phyloP scores from a whole-genome alignment of 1,140 invertebrate genomes.

The Bombus sylvicola region DNA sequence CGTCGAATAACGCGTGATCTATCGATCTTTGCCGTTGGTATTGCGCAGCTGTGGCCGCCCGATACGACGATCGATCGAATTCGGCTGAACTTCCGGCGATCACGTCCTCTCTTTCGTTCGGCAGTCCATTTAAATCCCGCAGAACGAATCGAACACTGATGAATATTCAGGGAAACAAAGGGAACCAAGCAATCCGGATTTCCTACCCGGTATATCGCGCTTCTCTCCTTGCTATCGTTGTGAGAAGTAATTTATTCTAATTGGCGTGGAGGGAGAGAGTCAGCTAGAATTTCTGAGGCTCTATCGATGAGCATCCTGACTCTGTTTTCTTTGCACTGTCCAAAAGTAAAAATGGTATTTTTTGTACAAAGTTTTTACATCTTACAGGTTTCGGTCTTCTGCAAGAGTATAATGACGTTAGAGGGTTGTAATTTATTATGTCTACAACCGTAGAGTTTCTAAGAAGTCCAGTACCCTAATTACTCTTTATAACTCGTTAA shows the following conservation, averaged over 20 bases:
- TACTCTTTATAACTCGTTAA: slow-evolving; percentile 33
- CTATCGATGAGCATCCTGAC: not conserved
- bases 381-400: not conserved
- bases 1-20: not conserved
- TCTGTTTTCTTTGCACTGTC: not conserved
- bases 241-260: slow-evolving; percentile 44
- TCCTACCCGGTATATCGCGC: slow-evolving; percentile 19
- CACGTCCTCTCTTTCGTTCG: not conserved
- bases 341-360: not conserved
- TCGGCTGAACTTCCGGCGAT: slow-evolving; percentile 7
- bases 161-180: slow-evolving; percentile 50
- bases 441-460: not conserved
- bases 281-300: not conserved
- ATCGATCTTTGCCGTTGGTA: slow-evolving; percentile 10
- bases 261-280: not conserved
- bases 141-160: slow-evolving; percentile 39
- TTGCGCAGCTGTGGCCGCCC: not conserved
- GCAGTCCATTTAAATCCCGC: slow-evolving; percentile 13
- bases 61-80: not conserved
- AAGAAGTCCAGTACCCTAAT: slow-evolving; percentile 9
- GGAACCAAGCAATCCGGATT: slow-evolving; percentile 39
- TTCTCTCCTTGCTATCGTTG: slow-evolving; percentile 14
- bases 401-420: not conserved
- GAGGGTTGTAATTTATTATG: slow-evolving; percentile 3
- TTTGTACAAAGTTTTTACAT: not conserved